Evolutionary conservation across 2,113 vertebrate species (phyloP).

Genomic region (Uria lomvia): DNA sequence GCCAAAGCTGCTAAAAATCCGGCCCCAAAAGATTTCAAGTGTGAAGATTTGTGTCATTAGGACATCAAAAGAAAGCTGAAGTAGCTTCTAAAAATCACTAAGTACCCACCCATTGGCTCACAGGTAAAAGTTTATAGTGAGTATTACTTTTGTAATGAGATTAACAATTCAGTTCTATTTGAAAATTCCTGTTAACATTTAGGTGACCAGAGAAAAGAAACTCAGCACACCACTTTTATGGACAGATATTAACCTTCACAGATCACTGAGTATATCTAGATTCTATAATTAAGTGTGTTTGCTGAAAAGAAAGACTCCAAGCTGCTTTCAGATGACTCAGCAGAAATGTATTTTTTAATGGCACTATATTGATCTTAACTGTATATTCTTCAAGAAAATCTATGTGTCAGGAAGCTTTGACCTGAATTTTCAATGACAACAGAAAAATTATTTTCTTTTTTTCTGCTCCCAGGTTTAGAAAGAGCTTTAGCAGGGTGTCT

Average conservation of each 20-base stretch:
- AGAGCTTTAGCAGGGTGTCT: background rate
- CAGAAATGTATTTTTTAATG: constrained; percentile 32
- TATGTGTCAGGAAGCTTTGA: background rate
- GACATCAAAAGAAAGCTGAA: background rate
- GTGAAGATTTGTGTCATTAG: background rate
- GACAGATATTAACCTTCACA: constrained; percentile 52
- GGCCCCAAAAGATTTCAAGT: background rate
- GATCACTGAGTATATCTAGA: constrained; percentile 27
- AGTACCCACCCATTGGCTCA: background rate
- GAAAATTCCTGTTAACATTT: background rate
- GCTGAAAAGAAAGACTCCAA: constrained; percentile 12
- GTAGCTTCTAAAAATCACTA: background rate
- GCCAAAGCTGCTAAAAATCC: background rate
- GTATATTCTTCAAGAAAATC: constrained; percentile 38
- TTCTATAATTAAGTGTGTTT: constrained; percentile 33
- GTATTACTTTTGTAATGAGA: background rate
- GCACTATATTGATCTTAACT: constrained; percentile 22
- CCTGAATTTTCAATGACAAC: constrained; percentile 11
- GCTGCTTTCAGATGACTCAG: constrained; percentile 20
- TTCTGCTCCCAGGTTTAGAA: background rate
- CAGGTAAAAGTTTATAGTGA: background rate
- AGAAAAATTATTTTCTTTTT: background rate
- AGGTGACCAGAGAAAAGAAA: background rate
- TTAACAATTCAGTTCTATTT: background rate
- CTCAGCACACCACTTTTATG: background rate